phyloP scores from a whole-genome alignment of 2,113 vertebrate species.

The human (Homo sapiens) region GRCh38 chr13:78265001-78265500 shows the following conservation, averaged over 20 bases:
- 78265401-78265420: background rate
- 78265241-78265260: slow-evolving; percentile 75
- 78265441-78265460: slow-evolving; percentile 54
- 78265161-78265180: background rate
- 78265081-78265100: background rate
- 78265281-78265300: slow-evolving; percentile 51
- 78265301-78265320: slow-evolving; percentile 64
- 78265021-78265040: background rate
- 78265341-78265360: slow-evolving; percentile 38
- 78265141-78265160: background rate
- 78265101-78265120: background rate
- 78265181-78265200: background rate
- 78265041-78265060: background rate
- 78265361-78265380: slow-evolving; percentile 58
- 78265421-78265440: background rate
- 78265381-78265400: slow-evolving; percentile 61
- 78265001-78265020: background rate
- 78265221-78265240: slow-evolving; percentile 22
- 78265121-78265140: background rate
- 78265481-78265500: slow-evolving; percentile 57
- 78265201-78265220: background rate
- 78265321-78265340: slow-evolving; percentile 66
- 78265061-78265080: background rate
- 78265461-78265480: slow-evolving; percentile 34
- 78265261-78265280: slow-evolving; percentile 60